These are phyloP conservation scores for Caenorhabditis doughertyi DNA, from an alignment of 2,888 invertebrate genomes.

Conservation along the genomic window DNA sequence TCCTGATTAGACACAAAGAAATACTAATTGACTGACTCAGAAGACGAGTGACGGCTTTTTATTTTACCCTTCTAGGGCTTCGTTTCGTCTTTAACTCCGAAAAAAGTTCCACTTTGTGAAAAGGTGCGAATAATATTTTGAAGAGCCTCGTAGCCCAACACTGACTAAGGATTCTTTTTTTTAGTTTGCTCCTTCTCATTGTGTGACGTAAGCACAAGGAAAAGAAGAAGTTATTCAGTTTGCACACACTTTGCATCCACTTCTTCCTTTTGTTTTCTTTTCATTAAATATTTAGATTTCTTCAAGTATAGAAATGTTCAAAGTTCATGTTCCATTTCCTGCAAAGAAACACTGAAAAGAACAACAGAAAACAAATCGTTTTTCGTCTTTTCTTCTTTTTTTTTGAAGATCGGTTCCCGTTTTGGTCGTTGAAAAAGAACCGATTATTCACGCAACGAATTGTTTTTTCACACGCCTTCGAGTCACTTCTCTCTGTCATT, in stretches of 20 bases:
- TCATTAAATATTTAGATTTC: constrained; percentile 36
- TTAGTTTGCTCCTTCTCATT: constrained; percentile 2
- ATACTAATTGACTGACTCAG: constrained; percentile 53
- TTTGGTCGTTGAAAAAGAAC: constrained; percentile 20
- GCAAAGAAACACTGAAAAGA: constrained; percentile 35
- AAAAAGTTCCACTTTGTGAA: constrained; percentile 22
- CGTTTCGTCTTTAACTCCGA: constrained; percentile 2
- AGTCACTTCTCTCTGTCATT: constrained; percentile 38
- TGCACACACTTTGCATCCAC: constrained; percentile 31
- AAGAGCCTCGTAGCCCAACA: not conserved
- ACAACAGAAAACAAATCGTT: constrained; percentile 39
- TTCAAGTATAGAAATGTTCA: constrained; percentile 37
- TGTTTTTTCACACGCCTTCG: constrained; percentile 49
- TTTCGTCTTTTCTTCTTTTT: constrained; percentile 18
- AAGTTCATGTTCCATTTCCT: constrained; percentile 30
- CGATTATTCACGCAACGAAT: constrained; percentile 52
- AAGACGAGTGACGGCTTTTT: constrained; percentile 4
- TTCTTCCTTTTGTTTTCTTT: constrained; percentile 22
- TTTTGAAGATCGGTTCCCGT: constrained; percentile 30
- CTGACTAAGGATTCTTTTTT: constrained; percentile 11
- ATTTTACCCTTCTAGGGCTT: constrained; percentile 1
- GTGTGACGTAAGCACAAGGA: constrained; percentile 20
- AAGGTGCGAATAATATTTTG: not conserved
- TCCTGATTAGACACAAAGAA: constrained; percentile 39
- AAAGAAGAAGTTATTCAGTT: constrained; percentile 32